phyloP scores from a whole-genome alignment of 2,797 vertebrate genomes.

The Melopsittacus undulatus region DNA sequence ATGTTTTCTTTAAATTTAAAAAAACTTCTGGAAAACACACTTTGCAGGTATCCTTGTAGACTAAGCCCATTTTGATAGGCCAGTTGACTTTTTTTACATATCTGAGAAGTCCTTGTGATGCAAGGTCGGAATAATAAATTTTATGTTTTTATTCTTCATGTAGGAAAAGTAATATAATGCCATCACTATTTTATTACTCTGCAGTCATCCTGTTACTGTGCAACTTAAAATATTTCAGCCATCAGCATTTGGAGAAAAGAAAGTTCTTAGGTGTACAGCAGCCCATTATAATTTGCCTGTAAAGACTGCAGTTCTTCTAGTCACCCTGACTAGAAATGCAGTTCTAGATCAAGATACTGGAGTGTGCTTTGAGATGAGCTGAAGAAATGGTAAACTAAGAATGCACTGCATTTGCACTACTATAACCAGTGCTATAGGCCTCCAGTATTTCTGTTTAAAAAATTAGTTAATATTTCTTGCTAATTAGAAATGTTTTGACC shows the following conservation, averaged over 20 bases:
- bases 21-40: not conserved
- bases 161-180: slow-evolving; percentile 10
- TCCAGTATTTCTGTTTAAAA: not conserved
- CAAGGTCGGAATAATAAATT: slow-evolving; percentile 36
- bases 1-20: not conserved
- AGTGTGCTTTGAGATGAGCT: not conserved
- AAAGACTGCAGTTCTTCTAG: not conserved
- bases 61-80: not conserved
- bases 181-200: slow-evolving; percentile 30
- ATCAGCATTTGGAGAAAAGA: not conserved
- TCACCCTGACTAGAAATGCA: not conserved
- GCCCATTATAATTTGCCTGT: not conserved
- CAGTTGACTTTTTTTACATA: not conserved
- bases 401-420: not conserved
- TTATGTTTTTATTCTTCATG: slow-evolving; percentile 18
- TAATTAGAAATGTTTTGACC: not conserved
- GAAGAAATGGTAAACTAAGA: not conserved
- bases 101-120: not conserved
- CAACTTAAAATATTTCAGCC: slow-evolving; percentile 7
- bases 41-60: not conserved
- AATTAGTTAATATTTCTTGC: not conserved
- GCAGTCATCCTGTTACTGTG: not conserved
- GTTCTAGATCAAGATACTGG: not conserved
- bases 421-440: not conserved
- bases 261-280: not conserved